Percentiles rank a stretch among this genome's conserved stretches.
Evolutionary conservation across 1,140 invertebrate genomes (phyloP).

Genomic region (Acromyrmex charruanus): DNA sequence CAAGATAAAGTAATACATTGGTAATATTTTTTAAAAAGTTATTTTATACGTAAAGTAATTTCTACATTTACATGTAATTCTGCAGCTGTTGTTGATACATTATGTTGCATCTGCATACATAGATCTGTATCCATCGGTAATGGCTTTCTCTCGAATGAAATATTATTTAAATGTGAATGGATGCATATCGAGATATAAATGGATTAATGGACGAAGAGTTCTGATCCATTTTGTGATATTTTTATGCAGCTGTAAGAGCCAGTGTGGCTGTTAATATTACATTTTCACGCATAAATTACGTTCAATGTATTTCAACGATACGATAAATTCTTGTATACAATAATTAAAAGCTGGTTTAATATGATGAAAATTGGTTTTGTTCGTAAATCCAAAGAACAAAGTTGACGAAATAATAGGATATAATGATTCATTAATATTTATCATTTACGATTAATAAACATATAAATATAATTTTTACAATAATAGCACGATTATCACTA

Average conservation of each 20-base stretch:
- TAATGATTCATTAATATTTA: neutral
- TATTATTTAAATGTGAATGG: constrained; percentile 72
- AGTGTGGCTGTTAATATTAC: neutral
- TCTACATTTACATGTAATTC: neutral
- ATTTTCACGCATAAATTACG: constrained; percentile 19
- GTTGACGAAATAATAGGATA: neutral
- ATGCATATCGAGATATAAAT: constrained; percentile 74
- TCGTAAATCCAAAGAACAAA: neutral
- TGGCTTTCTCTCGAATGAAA: constrained; percentile 79
- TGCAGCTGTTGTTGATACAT: neutral
- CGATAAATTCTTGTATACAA: neutral
- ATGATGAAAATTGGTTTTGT: neutral
- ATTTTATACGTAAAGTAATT: neutral
- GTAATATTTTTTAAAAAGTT: neutral
- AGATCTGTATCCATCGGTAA: constrained; percentile 57
- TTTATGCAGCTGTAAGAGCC: neutral
- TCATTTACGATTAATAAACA: neutral
- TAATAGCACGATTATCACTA: neutral
- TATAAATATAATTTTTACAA: constrained; percentile 24
- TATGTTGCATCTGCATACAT: constrained; percentile 8
- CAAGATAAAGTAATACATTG: too few species aligned
- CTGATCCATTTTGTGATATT: constrained; percentile 40
- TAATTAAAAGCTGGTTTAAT: constrained; percentile 23
- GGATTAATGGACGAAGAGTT: constrained; percentile 73
- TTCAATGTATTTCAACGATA: neutral